phyloP scores from a whole-genome alignment of 2,797 vertebrate genomes.

The Chelon labrosus region DNA sequence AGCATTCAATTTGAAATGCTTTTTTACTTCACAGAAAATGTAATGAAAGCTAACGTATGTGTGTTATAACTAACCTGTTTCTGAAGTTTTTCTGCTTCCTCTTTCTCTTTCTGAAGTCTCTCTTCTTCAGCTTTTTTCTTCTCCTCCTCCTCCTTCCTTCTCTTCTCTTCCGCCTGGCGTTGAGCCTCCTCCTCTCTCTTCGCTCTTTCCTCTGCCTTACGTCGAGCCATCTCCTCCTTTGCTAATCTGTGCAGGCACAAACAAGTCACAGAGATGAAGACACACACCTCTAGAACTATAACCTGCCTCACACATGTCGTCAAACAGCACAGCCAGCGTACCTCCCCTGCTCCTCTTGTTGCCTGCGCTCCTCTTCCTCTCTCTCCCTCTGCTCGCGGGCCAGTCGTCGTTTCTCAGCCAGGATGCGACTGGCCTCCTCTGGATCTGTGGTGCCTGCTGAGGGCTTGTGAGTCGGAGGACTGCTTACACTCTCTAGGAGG shows the following conservation, averaged over 20 bases:
- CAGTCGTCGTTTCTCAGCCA: slow-evolving; percentile 92
- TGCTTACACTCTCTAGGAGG: slow-evolving; percentile 63
- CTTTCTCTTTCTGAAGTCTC: slow-evolving; percentile 85
- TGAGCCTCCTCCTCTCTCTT: slow-evolving; percentile 90
- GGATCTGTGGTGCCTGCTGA: slow-evolving; percentile 94
- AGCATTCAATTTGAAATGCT: too few species aligned
- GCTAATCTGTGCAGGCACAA: slow-evolving; percentile 83
- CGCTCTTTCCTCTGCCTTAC: slow-evolving; percentile 90
- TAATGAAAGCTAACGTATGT: too few species aligned
- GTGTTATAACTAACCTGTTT: slow-evolving; percentile 86
- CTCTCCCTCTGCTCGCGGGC: slow-evolving; percentile 94
- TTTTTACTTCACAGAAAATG: too few species aligned
- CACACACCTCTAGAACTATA: background rate
- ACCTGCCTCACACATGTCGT: too few species aligned
- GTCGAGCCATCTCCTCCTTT: slow-evolving; percentile 90
- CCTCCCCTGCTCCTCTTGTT: slow-evolving; percentile 92
- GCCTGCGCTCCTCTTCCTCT: slow-evolving; percentile 90
- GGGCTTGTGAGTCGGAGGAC: slow-evolving; percentile 76
- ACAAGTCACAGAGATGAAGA: background rate
- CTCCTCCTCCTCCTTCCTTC: slow-evolving; percentile 85
- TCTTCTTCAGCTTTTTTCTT: slow-evolving; percentile 75
- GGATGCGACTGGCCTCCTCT: slow-evolving; percentile 93
- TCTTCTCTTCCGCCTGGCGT: slow-evolving; percentile 83
- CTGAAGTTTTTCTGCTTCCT: slow-evolving; percentile 88
- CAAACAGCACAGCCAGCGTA: slow-evolving; percentile 56